Base-by-base conservation (phyloP, 2,888 invertebrate species). In the Ommatoiulus sabulosus region DNA sequence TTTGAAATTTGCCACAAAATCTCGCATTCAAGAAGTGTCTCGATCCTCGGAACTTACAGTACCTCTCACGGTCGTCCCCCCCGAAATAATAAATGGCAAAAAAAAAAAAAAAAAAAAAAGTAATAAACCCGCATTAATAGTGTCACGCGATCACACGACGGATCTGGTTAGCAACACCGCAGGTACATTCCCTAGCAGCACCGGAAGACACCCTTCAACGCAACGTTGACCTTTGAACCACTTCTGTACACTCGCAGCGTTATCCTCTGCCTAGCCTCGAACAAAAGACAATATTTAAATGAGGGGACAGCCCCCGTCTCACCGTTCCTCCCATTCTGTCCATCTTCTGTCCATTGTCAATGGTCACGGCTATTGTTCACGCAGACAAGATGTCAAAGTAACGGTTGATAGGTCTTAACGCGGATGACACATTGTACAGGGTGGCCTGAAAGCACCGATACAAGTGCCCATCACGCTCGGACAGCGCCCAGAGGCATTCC, bases 141-240 rank as follows among this genome's bases (percentile, higher is more conserved):
- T 63, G 63, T 63, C 63, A n/a, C 63, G 57, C 48, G 10, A 48
- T 48, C 48, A 48, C 48, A 8, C 48, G 4, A 48, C 57, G 17
- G 17, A 17, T 17, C 57, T 17, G 17, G 57, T 57, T 57, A 20
- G 20, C 20, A 63, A 2, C 63, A 20, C 20, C 15, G 15, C 63
- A 52, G 52, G 52, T 1, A 52, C 52, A 52, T 52, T 52, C 20
- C 63, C 63, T 20, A 20, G 20, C 20, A 63, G n/a, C 63, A 63
- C 63, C 63, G 63, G 63, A 63, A 63, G 63, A 63, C 63, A 63
- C 63, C 63, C 63, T 63, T 63, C 63, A 20, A 63, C 63, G 63
- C 63, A 63, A 20, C 20, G 20, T 7, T 63, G 63, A 63, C 63
- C 63, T 20, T 7, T 63, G 63, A 63, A n/a, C 63, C 63, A 6